Base-by-base conservation (phyloP, 35 echinoderm and acorn worm species). In the Patiria miniata region DNA sequence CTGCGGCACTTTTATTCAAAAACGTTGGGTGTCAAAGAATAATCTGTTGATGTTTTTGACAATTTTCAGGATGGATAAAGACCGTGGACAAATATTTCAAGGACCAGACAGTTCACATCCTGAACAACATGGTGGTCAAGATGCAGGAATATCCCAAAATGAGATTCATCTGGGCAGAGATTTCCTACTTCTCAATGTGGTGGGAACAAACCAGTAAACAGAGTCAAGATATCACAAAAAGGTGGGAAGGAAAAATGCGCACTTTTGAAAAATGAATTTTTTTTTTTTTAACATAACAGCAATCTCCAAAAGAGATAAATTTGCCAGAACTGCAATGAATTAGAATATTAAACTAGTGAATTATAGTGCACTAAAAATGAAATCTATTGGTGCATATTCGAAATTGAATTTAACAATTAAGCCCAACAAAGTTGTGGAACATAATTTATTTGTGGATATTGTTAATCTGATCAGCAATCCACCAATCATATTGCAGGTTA, bases 101-200 rank as follows among this genome's bases (percentile, higher is more conserved):
- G 40, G 96, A 99, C 83, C 96, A 99, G 79, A 99, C 96, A 14
- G 82, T 85, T 37, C 89, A 92, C 55, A 99, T 99, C 40, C 57
- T 99, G n/a, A 86, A 95, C 55, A 99, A 91, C 68, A 85, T 87
- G 52, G 96, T 94, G 21, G 83, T 81, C 23, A 99, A 94, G 68
- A 76, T 94, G 38, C 85, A 91, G 65, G 87, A 99, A 77, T 57
- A 92, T 44, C 79, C 80, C 8, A 37, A 87, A 19, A 98, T 94
- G 92, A 99, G 54, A 39, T 92, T 99, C 39, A 99, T 99, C 39
- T 99, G 96, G 96, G 93, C 96, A 15, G 96, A 99, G 87, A 99
- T 99, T 29, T 99, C 96, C 0, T 99, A 94, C 68, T 77, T 99
- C 52, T 89, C 93, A 16, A 93, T 87, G 86, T 94, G 92, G 96